Evolutionary conservation across 1,140 invertebrate species (phyloP), one percentile per base, ranked within the genome.

Genomic region (Drosophila mojavensis): DNA sequence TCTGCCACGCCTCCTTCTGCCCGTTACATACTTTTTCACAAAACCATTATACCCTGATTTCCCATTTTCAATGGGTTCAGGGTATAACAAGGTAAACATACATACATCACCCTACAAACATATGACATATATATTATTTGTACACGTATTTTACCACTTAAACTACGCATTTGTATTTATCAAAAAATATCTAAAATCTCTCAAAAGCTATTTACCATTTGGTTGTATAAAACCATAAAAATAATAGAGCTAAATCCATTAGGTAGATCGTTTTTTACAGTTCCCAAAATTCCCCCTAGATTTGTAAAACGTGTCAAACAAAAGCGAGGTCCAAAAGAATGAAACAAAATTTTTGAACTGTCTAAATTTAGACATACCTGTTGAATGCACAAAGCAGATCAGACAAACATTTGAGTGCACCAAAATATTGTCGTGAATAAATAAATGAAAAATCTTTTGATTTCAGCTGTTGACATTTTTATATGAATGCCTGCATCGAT

Each of bases 291-390:
- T 47, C 43, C 36, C 36, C 36, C 36, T 36, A 11, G 33, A 50
- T 17, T 24, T 24, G 20, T 24, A 36, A 43, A 17, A 17, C 17
- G 17, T 17, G 17, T 17, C 17, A 17, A 0, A 17, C n/a, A 24
- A 5, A 4, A 28, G 5, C 24, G 20, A 24, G 20, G 43, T 50
- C 58, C 36, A 76, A 10, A 33, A 9, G 9, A 15, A 59, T 51
- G 13, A 17, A 17, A 17, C 17, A 17, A 60, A 62, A 24, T 53
- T 56, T 56, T 51, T 4, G n/a, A 47, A 69, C 11, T 48, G 60
- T 30, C 69, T 78, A 81, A 78, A 67, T 75, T 64, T 71, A 72
- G 79, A 68, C 13, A 63, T 66, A 73, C 68, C 59, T 83, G 63
- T 76, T 62, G 58, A 73, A 20, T 78, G 43, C 53, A 51, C 13